Conservation (phyloP, 2,797 vertebrate species). For the Cetoscarus ocellatus region DNA sequence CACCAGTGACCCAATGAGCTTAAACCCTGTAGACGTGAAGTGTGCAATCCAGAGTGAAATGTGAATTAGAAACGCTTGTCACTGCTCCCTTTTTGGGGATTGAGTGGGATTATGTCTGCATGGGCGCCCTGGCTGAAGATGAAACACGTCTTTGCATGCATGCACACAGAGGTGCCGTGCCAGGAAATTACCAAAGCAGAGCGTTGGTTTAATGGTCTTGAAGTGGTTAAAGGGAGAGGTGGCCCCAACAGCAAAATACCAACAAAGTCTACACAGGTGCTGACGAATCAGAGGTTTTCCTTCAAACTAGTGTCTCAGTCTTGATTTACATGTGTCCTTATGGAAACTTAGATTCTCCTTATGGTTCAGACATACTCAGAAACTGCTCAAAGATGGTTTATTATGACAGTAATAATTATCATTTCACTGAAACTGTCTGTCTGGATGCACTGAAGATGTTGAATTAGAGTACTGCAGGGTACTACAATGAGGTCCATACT, state of each 20-base stretch:
- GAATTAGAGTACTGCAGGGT: too few relatives aligned
- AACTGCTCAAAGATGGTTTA: neutral
- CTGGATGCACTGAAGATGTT: too few relatives aligned
- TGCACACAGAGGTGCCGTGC: conserved; percentile 46
- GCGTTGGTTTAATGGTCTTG: conserved; percentile 44
- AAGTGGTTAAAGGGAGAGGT: conserved; percentile 30
- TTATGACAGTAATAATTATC: too few relatives aligned
- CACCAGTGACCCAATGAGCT: conserved; percentile 45
- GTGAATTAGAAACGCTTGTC: conserved; percentile 72
- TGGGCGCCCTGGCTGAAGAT: conserved; percentile 78
- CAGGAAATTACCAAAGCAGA: conserved; percentile 44
- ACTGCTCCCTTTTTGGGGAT: conserved; percentile 62
- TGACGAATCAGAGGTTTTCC: neutral
- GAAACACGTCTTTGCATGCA: conserved; percentile 65
- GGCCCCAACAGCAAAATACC: neutral
- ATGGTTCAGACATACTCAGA: neutral
- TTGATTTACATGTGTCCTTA: neutral
- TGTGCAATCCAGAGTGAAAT: conserved; percentile 57
- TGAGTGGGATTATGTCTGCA: conserved; percentile 78
- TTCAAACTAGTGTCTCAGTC: neutral
- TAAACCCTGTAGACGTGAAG: conserved; percentile 37
- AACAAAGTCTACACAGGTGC: conserved; percentile 1
- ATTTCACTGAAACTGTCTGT: too few relatives aligned
- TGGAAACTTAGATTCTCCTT: neutral
- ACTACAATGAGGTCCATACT: too few relatives aligned